Base-by-base conservation (phyloP, 2,797 vertebrate species). In the Rhinatrema bivittatum region DNA sequence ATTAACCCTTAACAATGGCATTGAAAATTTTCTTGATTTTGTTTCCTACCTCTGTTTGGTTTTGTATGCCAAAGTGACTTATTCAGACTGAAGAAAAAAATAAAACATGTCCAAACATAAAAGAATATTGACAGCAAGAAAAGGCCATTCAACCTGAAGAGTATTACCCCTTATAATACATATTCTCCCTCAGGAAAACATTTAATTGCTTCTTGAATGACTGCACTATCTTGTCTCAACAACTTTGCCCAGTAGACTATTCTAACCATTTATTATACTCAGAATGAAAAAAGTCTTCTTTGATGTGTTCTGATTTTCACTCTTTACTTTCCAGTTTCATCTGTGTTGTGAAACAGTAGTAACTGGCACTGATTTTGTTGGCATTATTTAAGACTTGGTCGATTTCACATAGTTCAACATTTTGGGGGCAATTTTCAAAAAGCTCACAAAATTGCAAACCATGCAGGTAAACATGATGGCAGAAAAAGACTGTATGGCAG, bases 111-210 rank as follows among this genome's bases (percentile, higher is more conserved):
- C n/a, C 6, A 22, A 11, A 35, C 55, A 58, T 46, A 45, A n/a
- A n/a, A n/a, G n/a, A 46, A 36, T 21, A 2, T 1, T 28, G 56
- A 42, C 41, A 11, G 2, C 29, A 60, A 46, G 45, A 56, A 58
- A n/a, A 65, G 54, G 52, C 43, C 54, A 35, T 5, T 25, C 3
- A 4, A 41, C 24, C 51, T 35, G 4, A 6, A 16, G 54, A 44
- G 54, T 7, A 25, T 20, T 56, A 19, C n/a, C 11, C 28, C 46
- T 46, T 17, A 7, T 13, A 13, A 18, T 15, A 30, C 12, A 10
- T 6, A 7, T 1, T 14, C 20, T 67, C 43, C 46, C 43, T 16
- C 24, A 44, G 49, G 55, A 44, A 3, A 17, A 21, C 6, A 15
- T 20, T 51, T 49, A 32, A 24, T 20, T 59, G 20, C 28, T 40